Evolutionary conservation across 2,888 invertebrate genomes (phyloP).

Genomic region (Mythimna ferrago): DNA sequence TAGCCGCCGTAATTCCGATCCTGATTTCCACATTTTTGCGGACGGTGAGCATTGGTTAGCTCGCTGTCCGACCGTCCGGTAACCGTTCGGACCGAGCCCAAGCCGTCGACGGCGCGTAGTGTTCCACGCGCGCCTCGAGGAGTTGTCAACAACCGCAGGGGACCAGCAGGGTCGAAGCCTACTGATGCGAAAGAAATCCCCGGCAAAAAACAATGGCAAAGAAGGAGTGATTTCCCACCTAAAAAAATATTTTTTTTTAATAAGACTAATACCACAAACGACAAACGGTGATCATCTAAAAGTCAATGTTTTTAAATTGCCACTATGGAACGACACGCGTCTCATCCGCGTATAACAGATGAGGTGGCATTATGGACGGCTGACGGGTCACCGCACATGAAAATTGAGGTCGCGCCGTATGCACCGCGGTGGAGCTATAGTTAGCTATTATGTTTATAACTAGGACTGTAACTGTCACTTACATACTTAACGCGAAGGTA

Average conservation of each 20-base stretch:
- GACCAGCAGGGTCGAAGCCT: too few relatives aligned
- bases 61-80: too few relatives aligned
- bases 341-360: constrained; percentile 44
- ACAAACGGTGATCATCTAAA: constrained; percentile 2
- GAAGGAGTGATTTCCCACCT: too few relatives aligned
- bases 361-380: constrained; percentile 63
- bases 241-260: not conserved
- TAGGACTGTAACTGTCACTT: constrained; percentile 37
- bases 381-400: constrained; percentile 80
- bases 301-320: constrained; percentile 49
- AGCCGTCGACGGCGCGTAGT: too few relatives aligned
- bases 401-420: constrained; percentile 78
- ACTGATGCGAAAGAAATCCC: too few relatives aligned
- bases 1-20: too few relatives aligned
- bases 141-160: too few relatives aligned
- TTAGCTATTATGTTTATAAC: constrained; percentile 24
- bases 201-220: too few relatives aligned
- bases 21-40: too few relatives aligned
- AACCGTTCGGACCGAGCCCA: too few relatives aligned
- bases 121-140: too few relatives aligned
- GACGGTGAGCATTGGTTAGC: too few relatives aligned
- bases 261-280: not conserved
- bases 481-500: constrained; percentile 48
- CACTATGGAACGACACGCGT: constrained; percentile 33
- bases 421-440: constrained; percentile 46